Conservation (phyloP, 2,113 vertebrate species). For the Charina bottae region DNA sequence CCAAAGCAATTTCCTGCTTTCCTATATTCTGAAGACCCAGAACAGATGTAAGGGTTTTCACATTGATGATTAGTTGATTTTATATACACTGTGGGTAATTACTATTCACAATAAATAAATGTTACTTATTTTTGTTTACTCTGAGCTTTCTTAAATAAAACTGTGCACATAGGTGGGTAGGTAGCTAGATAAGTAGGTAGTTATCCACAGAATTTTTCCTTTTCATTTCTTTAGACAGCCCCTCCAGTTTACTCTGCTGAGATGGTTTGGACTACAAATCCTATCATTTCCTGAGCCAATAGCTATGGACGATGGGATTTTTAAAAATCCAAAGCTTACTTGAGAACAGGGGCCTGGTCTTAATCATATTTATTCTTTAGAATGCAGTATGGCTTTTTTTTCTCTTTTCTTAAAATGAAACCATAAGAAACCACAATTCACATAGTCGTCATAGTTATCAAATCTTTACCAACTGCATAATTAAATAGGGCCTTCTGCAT, state of each 20-base stretch:
- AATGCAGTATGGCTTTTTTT: conserved; percentile 51
- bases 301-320: not conserved
- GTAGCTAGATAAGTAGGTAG: not conserved
- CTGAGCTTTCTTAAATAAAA: conserved; percentile 3
- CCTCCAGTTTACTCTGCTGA: not conserved
- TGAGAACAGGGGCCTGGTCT: conserved; percentile 26
- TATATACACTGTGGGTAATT: conserved; percentile 7
- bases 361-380: conserved; percentile 52
- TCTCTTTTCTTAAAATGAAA: conserved; percentile 28
- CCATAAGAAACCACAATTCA: conserved; percentile 43
- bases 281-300: not conserved
- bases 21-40: conserved; percentile 14
- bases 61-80: conserved; percentile 19
- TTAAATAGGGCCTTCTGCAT: conserved; percentile 1
- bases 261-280: not conserved
- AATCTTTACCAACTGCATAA: conserved; percentile 45
- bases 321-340: not conserved
- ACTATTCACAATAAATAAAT: not conserved
- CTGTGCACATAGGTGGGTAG: conserved; percentile 26
- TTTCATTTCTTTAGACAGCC: not conserved
- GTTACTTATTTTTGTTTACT: conserved; percentile 26
- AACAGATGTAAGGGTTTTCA: not conserved
- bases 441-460: conserved; percentile 53
- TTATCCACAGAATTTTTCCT: not conserved
- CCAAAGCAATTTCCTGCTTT: conserved; percentile 8